These are phyloP conservation scores for Eurystomus glaucurus DNA, from an alignment of 2,797 vertebrate species.

Conservation along the genomic window DNA sequence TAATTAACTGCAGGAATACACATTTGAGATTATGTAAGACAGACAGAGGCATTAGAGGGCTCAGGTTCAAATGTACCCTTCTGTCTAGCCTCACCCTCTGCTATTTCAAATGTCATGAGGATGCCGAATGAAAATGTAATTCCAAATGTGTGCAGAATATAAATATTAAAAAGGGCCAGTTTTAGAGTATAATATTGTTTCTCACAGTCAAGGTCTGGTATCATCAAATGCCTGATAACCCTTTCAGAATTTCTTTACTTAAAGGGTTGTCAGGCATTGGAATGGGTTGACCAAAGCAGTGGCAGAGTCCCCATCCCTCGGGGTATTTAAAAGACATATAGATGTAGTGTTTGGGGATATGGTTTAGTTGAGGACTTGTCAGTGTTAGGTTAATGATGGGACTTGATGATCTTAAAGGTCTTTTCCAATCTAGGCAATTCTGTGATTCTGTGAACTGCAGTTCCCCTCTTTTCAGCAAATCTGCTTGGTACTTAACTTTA, in stretches of 20 bases:
- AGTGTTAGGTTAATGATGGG: no score
- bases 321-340: no score
- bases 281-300: no score
- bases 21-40: not conserved
- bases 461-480: not conserved
- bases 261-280: no score
- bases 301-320: no score
- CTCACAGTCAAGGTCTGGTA: not conserved
- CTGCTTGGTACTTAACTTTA: not conserved
- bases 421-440: no score
- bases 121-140: not conserved
- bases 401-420: no score
- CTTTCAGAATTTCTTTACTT: no score
- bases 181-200: not conserved
- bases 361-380: no score
- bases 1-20: conserved; percentile 38
- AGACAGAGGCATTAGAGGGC: not conserved
- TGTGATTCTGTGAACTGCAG: not conserved
- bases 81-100: not conserved
- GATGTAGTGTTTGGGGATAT: no score
- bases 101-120: not conserved
- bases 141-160: not conserved
- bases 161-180: not conserved
- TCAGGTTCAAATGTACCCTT: not conserved
- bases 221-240: not conserved